Evolutionary conservation across 2,797 vertebrate genomes (phyloP).

Genomic region (Necrosyrtes monachus): DNA sequence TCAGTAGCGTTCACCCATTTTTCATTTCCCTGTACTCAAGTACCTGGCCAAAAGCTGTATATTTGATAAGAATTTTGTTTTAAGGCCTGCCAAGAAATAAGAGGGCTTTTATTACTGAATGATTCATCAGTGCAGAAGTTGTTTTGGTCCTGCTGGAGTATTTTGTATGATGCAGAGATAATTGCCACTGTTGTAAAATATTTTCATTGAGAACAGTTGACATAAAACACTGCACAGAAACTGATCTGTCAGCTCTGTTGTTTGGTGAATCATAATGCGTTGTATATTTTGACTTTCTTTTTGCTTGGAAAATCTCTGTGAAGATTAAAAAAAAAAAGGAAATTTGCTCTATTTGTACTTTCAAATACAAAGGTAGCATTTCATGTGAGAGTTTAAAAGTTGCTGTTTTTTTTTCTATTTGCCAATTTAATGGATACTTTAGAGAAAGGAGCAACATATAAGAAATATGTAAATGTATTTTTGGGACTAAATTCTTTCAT

Average conservation of each 20-base stretch:
- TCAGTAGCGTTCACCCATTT: background rate
- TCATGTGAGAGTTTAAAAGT: background rate
- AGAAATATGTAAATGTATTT: background rate
- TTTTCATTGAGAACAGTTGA: slow-evolving; percentile 46
- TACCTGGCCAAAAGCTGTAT: slow-evolving; percentile 18
- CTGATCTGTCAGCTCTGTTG: slow-evolving; percentile 40
- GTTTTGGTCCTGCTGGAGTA: slow-evolving; percentile 32
- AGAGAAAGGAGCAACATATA: background rate
- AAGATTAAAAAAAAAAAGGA: background rate
- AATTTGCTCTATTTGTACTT: background rate
- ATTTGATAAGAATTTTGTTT: slow-evolving; percentile 9
- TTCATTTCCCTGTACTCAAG: background rate
- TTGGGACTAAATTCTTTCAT: background rate
- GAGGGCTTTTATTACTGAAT: slow-evolving; percentile 27
- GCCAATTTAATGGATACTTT: background rate
- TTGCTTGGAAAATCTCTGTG: background rate
- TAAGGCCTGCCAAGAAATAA: slow-evolving; percentile 21
- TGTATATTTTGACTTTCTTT: background rate
- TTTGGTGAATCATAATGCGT: slow-evolving; percentile 25
- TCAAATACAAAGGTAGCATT: background rate
- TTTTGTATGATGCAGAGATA: slow-evolving; percentile 42
- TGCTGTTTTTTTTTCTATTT: background rate
- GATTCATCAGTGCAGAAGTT: slow-evolving; percentile 49
- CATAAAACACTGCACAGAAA: slow-evolving; percentile 43
- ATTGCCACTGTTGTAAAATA: slow-evolving; percentile 38